phyloP scores from a whole-genome alignment of 2,113 vertebrate genomes.

The Oncorhynchus masou region DNA sequence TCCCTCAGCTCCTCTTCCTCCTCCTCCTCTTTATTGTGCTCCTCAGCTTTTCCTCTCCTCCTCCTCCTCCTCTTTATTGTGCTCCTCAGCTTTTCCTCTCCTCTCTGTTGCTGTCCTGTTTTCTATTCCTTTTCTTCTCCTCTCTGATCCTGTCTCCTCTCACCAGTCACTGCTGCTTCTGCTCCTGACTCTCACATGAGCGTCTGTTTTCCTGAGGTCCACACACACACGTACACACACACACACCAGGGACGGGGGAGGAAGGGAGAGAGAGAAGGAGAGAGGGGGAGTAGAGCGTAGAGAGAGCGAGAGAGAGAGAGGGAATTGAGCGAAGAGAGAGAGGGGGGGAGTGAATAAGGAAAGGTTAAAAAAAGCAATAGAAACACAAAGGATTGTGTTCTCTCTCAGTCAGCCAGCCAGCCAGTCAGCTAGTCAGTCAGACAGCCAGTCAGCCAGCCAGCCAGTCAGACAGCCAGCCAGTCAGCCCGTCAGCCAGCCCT shows the following conservation, averaged over 20 bases:
- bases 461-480: not conserved
- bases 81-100: constrained; percentile 23
- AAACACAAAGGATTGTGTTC: constrained; percentile 57
- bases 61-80: constrained; percentile 6
- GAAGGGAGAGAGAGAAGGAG: not conserved
- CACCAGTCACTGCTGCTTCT: constrained; percentile 65
- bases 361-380: constrained; percentile 57
- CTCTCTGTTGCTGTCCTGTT: constrained; percentile 34
- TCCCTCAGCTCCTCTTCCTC: constrained; percentile 37
- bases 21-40: constrained; percentile 3
- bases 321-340: not conserved
- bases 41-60: constrained; percentile 20
- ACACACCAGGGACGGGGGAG: constrained; percentile 1
- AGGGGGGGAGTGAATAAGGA: constrained; percentile 31
- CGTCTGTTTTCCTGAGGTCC: constrained; percentile 71
- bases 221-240: constrained; percentile 16
- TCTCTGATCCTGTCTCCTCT: constrained; percentile 33
- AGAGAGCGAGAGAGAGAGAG: not conserved
- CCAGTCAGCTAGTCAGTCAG: not conserved
- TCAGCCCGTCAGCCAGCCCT: no score
- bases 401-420: no score
- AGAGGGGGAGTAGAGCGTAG: not conserved
- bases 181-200: constrained; percentile 74
- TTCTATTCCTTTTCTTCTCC: constrained; percentile 36
- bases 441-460: not conserved